Evolutionary conservation across 2,113 vertebrate genomes (phyloP).

Genomic region (Bagarius yarrelli): DNA sequence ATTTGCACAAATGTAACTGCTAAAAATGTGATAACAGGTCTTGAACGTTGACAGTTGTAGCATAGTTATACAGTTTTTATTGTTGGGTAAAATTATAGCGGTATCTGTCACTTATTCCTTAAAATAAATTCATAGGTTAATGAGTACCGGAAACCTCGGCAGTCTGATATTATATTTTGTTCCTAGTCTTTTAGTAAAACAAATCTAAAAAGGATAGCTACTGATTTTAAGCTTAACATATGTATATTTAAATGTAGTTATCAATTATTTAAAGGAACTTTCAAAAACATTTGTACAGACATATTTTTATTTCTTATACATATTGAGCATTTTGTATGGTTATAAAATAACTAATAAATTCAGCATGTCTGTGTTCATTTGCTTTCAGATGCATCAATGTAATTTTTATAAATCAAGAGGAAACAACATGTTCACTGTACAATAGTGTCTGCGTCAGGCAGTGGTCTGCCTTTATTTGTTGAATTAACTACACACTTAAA

Average conservation of each 20-base stretch:
- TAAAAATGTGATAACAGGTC: not conserved
- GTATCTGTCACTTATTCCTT: not conserved
- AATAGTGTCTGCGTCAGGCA: not conserved
- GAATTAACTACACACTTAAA: not conserved
- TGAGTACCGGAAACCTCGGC: too few species aligned
- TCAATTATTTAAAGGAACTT: not conserved
- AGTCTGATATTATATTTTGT: not conserved
- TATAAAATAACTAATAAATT: slow-evolving; percentile 14
- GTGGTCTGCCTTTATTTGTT: not conserved
- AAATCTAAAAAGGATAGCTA: not conserved
- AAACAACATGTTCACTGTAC: slow-evolving; percentile 52
- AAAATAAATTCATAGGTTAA: not conserved
- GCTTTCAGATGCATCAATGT: slow-evolving; percentile 58
- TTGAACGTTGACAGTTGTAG: not conserved
- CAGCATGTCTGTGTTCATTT: slow-evolving; percentile 36
- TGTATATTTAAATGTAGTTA: not conserved
- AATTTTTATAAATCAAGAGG: slow-evolving; percentile 62
- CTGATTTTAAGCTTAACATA: not conserved
- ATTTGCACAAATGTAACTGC: not conserved
- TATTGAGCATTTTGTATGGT: not conserved
- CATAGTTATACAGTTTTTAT: not conserved
- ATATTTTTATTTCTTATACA: not conserved
- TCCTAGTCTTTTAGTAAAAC: not conserved
- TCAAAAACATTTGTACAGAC: not conserved
- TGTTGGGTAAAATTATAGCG: not conserved